Base-by-base conservation (phyloP, 2,888 invertebrate genomes). In the Philereme vetulata region DNA sequence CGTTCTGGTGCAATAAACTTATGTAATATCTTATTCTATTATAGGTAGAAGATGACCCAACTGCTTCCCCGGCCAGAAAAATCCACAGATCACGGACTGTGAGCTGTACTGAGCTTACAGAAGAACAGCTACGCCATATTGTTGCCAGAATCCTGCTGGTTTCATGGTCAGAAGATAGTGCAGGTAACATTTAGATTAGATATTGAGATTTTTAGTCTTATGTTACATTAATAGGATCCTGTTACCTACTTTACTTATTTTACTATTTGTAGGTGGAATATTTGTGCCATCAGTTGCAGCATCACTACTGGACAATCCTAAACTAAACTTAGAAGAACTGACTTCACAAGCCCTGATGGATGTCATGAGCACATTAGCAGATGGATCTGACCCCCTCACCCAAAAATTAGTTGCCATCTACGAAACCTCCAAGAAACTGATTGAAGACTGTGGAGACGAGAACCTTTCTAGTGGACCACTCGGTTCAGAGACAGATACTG, bases 141-240 rank as follows among this genome's bases (percentile, higher is more conserved):
- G 92, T 96, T 50, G 95, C 95, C 2, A 93, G 95, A 75, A 94
- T 97, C 57, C 85, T 97, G 11, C 94, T 95, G 78, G 95, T 95
- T 42, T 94, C 96, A 3, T 96, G 96, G 95, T 93, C 93, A 64
- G 94, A 94, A 72, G 91, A 91, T 51, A 93, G 93, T 74, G 88
- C 90, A 72, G 94, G 94, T 82, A 77, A 72, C 71, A 21, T 21
- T 21, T 21, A 21, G 21, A 21, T 21, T 21, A 21, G 21, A 21
- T 21, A 21, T 21, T 21, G 1, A 21, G 21, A 21, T 21, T 21
- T 21, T 21, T 2, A 21, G 21, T 21, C 21, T 21, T 21, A 21
- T 21, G 21, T 21, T 21, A 21, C 21, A 21, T 21, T 21, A 21
- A 21, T 21, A 21, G 21, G 21, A 21, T 7, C 5, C 36, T 36